Conservation (phyloP, 2,113 vertebrate genomes). For the Tachysurus vachellii region DNA sequence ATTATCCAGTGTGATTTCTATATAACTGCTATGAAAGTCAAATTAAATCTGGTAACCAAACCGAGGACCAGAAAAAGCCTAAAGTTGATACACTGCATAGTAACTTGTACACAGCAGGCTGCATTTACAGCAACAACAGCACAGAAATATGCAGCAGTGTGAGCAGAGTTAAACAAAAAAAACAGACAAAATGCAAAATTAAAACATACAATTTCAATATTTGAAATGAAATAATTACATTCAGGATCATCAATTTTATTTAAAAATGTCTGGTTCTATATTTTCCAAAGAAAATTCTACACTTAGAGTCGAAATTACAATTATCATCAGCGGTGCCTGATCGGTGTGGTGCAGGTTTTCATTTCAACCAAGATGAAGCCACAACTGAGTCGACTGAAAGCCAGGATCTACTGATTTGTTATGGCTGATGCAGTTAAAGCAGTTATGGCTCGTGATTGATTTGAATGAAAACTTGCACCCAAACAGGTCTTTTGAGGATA, state of each 20-base stretch:
- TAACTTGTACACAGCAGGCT: background rate
- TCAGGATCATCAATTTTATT: background rate
- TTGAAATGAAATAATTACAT: background rate
- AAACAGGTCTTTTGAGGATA: no score
- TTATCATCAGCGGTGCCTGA: no score
- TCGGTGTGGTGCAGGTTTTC: no score
- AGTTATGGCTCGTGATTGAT: no score
- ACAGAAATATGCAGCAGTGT: background rate
- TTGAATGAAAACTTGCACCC: no score
- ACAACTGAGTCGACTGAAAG: no score
- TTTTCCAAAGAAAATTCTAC: background rate
- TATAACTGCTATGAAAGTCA: background rate
- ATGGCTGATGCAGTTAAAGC: no score
- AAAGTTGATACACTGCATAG: background rate
- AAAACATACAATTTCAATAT: background rate
- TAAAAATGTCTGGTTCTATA: background rate
- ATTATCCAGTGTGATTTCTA: background rate
- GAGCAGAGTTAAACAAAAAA: background rate
- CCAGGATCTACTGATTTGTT: no score
- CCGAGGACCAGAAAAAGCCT: background rate
- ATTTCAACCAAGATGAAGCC: no score
- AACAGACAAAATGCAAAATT: background rate
- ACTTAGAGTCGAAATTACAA: background rate
- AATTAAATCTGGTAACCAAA: background rate
- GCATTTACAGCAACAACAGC: background rate